Conservation (phyloP, 2,113 vertebrate species). For the Thunnus thynnus region DNA sequence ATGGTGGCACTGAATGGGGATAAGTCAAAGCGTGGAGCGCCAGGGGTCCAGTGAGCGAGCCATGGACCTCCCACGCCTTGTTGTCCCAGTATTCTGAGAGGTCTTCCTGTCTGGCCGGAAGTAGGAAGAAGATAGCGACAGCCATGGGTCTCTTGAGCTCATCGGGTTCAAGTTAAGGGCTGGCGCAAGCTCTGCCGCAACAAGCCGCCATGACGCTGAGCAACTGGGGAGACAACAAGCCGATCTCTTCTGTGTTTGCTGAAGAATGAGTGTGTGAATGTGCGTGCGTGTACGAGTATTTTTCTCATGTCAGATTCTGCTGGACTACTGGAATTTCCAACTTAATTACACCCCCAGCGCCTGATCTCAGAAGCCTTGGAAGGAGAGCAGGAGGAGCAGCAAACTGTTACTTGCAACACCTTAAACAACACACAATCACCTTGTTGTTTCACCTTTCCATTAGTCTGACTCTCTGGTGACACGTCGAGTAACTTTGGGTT, state of each 20-base stretch:
- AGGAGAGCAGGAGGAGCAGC: slow-evolving; percentile 74
- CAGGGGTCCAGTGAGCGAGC: slow-evolving; percentile 63
- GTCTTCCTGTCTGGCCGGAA: slow-evolving; percentile 70
- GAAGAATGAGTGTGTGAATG: slow-evolving; percentile 55
- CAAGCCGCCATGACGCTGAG: slow-evolving; percentile 54
- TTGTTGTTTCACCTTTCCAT: slow-evolving; percentile 55
- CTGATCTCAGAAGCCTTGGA: slow-evolving; percentile 85
- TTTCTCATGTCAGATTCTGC: slow-evolving; percentile 78
- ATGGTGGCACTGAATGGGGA: slow-evolving; percentile 45
- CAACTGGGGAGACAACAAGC: slow-evolving; percentile 55
- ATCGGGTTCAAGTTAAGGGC: slow-evolving; percentile 75
- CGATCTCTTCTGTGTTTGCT: slow-evolving; percentile 68
- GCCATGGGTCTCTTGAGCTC: slow-evolving; percentile 54
- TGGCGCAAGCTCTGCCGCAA: slow-evolving; percentile 49
- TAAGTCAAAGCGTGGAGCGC: slow-evolving; percentile 22
- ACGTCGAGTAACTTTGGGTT: slow-evolving; percentile 49
- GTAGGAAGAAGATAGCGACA: slow-evolving; percentile 55
- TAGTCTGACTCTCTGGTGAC: slow-evolving; percentile 48
- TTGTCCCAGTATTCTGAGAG: slow-evolving; percentile 67
- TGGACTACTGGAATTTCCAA: slow-evolving; percentile 84
- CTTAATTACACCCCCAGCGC: slow-evolving; percentile 81
- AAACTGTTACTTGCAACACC: slow-evolving; percentile 68
- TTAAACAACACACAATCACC: slow-evolving; percentile 68
- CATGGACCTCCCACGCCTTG: slow-evolving; percentile 30
- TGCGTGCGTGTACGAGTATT: slow-evolving; percentile 51